phyloP scores from a whole-genome alignment of 2,888 invertebrate genomes.

The Mystacides longicornis region DNA sequence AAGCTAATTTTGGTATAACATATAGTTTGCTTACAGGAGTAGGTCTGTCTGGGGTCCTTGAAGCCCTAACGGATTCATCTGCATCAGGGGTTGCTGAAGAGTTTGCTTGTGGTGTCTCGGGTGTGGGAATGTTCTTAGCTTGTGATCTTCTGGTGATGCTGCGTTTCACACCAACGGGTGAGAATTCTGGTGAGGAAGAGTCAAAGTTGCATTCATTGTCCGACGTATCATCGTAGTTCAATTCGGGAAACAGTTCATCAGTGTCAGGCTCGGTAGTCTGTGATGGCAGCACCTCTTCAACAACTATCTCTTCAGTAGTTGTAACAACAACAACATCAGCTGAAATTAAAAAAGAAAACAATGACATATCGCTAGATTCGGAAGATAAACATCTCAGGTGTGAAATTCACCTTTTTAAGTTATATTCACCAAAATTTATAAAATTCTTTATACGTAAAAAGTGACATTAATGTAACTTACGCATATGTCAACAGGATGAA shows the following conservation, averaged over 20 bases:
- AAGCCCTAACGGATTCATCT: slow-evolving; percentile 27
- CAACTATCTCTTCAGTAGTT: background rate
- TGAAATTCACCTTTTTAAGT: too few species aligned
- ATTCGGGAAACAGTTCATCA: slow-evolving; percentile 45
- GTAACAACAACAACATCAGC: slow-evolving; percentile 12
- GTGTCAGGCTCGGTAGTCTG: slow-evolving; percentile 28
- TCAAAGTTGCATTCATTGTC: slow-evolving; percentile 30
- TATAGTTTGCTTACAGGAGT: slow-evolving; percentile 14
- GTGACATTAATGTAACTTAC: too few species aligned
- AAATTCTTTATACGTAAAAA: too few species aligned
- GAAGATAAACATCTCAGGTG: too few species aligned
- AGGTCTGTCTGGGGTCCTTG: slow-evolving; percentile 17
- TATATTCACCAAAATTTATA: too few species aligned
- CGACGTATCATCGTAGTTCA: slow-evolving; percentile 41
- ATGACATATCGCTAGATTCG: too few species aligned
- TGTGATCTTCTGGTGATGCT: slow-evolving; percentile 43
- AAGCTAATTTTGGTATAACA: too few species aligned
- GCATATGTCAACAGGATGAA: too few species aligned
- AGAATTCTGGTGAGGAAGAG: slow-evolving; percentile 24
- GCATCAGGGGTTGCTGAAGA: slow-evolving; percentile 32
- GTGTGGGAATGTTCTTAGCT: slow-evolving; percentile 45
- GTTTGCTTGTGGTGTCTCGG: slow-evolving; percentile 46
- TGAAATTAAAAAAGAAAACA: slow-evolving; percentile 16
- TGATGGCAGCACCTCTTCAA: background rate
- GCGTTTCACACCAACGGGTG: slow-evolving; percentile 27